These are phyloP conservation scores for Cotesia congregata DNA, from an alignment of 2,888 invertebrate genomes.

Conservation along the genomic window DNA sequence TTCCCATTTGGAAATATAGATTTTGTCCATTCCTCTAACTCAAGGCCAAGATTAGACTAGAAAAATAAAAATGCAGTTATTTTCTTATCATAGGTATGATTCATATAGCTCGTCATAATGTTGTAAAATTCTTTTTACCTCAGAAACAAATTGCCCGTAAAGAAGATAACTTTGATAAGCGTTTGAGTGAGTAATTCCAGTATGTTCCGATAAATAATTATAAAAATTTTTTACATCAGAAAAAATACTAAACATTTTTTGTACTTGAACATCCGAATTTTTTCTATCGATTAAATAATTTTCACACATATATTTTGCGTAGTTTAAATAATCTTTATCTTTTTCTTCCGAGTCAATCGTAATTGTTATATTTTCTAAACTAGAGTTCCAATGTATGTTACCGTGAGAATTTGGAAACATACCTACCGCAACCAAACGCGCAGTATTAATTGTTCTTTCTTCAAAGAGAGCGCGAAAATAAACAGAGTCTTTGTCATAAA, in stretches of 20 bases:
- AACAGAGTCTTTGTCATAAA: slow-evolving; percentile 1
- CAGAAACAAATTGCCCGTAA: slow-evolving; percentile 24
- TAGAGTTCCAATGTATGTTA: slow-evolving; percentile 33
- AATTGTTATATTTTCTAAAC: slow-evolving; percentile 29
- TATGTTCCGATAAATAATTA: slow-evolving; percentile 18
- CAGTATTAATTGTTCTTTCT: slow-evolving; percentile 31
- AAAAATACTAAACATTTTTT: neutral
- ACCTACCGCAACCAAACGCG: slow-evolving; percentile 38
- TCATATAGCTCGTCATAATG: too few species aligned
- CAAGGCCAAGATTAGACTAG: slow-evolving; percentile 9
- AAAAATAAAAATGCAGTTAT: neutral
- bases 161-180: slow-evolving; percentile 24
- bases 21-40: slow-evolving; percentile 27
- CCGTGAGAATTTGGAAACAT: slow-evolving; percentile 19
- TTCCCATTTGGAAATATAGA: slow-evolving; percentile 33
- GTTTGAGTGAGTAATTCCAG: slow-evolving; percentile 28
- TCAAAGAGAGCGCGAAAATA: slow-evolving; percentile 17
- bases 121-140: too few species aligned
- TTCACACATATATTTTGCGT: slow-evolving; percentile 22
- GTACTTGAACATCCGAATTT: neutral
- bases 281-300: slow-evolving; percentile 28
- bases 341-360: slow-evolving; percentile 24
- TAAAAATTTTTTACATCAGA: neutral
- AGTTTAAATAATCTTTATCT: slow-evolving; percentile 27
- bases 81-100: neutral